phyloP scores from a whole-genome alignment of 2,888 invertebrate species.

The Hedychridium roseum region DNA sequence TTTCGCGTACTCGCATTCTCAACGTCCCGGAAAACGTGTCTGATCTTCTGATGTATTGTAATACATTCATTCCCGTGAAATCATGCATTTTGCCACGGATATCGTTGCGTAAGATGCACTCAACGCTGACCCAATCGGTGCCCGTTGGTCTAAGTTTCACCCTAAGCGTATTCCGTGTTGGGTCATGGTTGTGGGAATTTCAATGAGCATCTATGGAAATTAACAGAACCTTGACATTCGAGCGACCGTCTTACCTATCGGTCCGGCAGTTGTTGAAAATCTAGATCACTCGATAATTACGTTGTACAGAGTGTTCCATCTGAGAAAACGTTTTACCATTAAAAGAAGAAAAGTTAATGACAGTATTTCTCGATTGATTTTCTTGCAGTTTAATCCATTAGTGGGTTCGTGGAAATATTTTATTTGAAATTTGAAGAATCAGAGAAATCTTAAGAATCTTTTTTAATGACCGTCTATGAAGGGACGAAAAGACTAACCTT shows the following conservation, averaged over 20 bases:
- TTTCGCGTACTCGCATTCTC: background rate
- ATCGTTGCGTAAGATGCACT: conserved; percentile 37
- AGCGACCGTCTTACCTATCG: conserved; percentile 16
- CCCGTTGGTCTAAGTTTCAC: conserved; percentile 9
- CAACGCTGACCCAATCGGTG: conserved; percentile 28
- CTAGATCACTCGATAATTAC: conserved; percentile 26
- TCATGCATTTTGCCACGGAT: conserved; percentile 32
- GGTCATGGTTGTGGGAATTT: conserved; percentile 35
- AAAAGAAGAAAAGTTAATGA: too few relatives aligned
- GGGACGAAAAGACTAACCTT: too few relatives aligned
- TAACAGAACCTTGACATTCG: conserved; percentile 47
- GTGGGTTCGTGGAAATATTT: too few relatives aligned
- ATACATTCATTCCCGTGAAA: conserved; percentile 41
- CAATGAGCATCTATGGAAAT: conserved; percentile 40
- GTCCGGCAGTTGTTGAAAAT: conserved; percentile 21
- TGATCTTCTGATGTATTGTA: conserved; percentile 38
- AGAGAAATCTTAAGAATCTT: too few relatives aligned
- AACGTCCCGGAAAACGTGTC: conserved; percentile 24
- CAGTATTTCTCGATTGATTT: too few relatives aligned
- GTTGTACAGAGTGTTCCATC: conserved; percentile 7
- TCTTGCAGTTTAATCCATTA: too few relatives aligned
- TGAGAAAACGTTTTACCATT: too few relatives aligned
- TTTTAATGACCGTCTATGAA: too few relatives aligned
- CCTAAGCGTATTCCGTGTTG: conserved; percentile 13
- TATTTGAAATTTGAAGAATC: too few relatives aligned